phyloP scores from a whole-genome alignment of 2,113 vertebrate genomes.

The Cervus canadensis region DNA sequence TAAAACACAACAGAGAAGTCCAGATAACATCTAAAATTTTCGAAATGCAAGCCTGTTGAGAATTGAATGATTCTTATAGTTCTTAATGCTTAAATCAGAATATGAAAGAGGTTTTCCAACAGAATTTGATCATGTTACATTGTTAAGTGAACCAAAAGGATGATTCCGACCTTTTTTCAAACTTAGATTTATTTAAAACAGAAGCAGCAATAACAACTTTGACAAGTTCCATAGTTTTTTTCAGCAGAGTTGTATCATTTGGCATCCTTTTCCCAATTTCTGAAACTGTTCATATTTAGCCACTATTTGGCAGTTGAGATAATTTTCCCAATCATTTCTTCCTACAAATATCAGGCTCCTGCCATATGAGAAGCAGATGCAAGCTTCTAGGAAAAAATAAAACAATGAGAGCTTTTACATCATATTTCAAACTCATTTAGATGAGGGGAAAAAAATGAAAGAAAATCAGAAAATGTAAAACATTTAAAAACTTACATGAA shows the following conservation, averaged over 20 bases:
- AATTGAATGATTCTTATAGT: background rate
- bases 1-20: conserved; percentile 47
- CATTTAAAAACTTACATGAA: background rate
- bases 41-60: background rate
- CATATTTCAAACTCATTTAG: background rate
- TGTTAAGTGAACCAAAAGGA: background rate
- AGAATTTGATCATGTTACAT: background rate
- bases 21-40: background rate
- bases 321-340: background rate
- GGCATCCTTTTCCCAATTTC: background rate
- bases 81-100: background rate
- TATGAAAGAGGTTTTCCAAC: background rate
- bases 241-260: background rate
- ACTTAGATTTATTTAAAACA: background rate
- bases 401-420: background rate
- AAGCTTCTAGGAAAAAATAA: background rate
- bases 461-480: background rate
- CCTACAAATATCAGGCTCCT: background rate
- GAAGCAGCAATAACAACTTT: background rate
- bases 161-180: background rate
- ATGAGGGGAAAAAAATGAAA: background rate
- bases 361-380: background rate
- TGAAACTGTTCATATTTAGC: background rate
- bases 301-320: background rate
- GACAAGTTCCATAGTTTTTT: background rate